Base-by-base conservation (phyloP, 2,797 vertebrate genomes). In the Ceyx erithaca region DNA sequence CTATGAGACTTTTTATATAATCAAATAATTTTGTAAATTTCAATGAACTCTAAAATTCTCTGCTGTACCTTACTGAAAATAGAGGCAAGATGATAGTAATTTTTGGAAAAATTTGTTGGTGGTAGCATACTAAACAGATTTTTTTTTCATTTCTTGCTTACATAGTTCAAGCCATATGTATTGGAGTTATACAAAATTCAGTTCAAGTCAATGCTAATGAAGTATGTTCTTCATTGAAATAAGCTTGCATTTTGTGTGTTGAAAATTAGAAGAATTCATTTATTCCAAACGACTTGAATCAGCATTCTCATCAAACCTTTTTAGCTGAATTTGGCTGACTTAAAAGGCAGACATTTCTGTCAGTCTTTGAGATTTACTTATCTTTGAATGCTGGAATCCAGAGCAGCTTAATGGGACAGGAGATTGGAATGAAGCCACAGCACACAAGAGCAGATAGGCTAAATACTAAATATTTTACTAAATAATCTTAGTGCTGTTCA, bases 401-500 rank as follows among this genome's bases (percentile, higher is more conserved):
- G 43, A 43, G 43, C 43, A 43, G 43, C 43, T 43, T 43, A 43
- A 43, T 43, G 43, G 43, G 43, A 43, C 43, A 43, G 43, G 43
- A 43, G 43, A 43, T 43, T 43, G 43, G 43, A 88, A 81, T 1
- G 7, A 58, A 70, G 58, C 51, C 80, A 78, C 43, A 70, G 68
- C 37, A 82, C 64, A 85, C 12, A 26, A 72, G 55, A 87, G 22
- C 16, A 75, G 75, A 93, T 33, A 86, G 30, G 26, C 45, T 82
- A 85, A 57, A 64, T 87, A 28, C 62, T 83, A 46, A 80, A 72
- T 64, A 52, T 80, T 92, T 84, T 82, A 58, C 75, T 5, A 9
- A 93, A 87, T 79, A 81, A 87, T 88, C 49, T 95, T 17, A 23
- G 17, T 78, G 49, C 46, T 64, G 6, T 33, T 89, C 81, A 62